These are phyloP conservation scores for Pelodiscus sinensis DNA, from an alignment of 2,113 vertebrate species.

Conservation along the genomic window DNA sequence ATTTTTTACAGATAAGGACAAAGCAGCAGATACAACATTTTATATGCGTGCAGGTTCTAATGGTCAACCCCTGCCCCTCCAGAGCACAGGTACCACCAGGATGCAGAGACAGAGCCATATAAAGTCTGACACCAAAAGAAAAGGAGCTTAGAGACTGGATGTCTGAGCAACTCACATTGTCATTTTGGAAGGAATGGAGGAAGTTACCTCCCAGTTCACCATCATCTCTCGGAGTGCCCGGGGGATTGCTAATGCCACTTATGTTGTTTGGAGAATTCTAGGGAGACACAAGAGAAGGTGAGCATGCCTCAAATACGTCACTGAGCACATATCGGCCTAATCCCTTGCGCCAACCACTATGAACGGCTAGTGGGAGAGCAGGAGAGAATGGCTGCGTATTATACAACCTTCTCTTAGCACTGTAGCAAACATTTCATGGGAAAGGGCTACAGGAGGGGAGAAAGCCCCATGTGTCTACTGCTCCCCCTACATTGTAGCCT, in stretches of 20 bases:
- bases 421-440: background rate
- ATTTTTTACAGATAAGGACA: no score
- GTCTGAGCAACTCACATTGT: slow-evolving; percentile 89
- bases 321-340: background rate
- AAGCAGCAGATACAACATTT: no score
- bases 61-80: background rate
- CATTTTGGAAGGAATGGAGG: slow-evolving; percentile 99
- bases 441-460: background rate
- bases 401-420: no score
- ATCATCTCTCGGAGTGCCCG: slow-evolving; percentile 96
- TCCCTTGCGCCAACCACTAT: background rate
- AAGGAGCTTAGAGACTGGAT: background rate
- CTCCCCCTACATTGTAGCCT: fast-evolving
- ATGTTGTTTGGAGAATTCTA: slow-evolving; percentile 99
- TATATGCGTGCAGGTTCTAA: no score
- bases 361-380: background rate
- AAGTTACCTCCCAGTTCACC: slow-evolving; percentile 98
- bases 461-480: background rate
- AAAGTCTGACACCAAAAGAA: background rate
- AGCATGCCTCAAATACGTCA: background rate
- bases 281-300: background rate
- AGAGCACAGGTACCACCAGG: background rate
- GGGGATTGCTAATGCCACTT: slow-evolving; percentile 99
- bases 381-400: background rate
- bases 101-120: background rate